phyloP scores from a whole-genome alignment of 1,140 invertebrate genomes.

The Drosophila willistoni region DNA sequence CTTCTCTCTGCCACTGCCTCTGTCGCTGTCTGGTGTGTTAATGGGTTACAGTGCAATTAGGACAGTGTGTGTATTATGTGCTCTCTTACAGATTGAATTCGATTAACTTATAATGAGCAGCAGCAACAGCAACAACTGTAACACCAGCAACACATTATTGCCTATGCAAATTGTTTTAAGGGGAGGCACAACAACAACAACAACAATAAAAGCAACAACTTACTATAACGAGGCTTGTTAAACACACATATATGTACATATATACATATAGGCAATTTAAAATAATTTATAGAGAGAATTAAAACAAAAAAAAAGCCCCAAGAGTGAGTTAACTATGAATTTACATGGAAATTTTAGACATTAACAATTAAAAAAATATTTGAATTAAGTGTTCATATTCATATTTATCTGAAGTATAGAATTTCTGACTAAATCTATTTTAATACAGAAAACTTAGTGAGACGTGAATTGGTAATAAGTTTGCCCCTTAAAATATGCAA shows the following conservation, averaged over 20 bases:
- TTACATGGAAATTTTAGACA: conserved; percentile 2
- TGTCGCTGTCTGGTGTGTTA: conserved; percentile 51
- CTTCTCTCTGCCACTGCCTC: not conserved
- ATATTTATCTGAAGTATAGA: too few species aligned
- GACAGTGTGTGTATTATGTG: conserved; percentile 46
- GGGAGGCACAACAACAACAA: not conserved
- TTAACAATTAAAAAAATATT: not conserved
- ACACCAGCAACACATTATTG: not conserved
- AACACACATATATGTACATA: not conserved
- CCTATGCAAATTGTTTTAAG: conserved; percentile 8
- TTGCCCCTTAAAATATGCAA: too few species aligned
- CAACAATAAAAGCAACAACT: not conserved
- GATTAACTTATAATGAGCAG: conserved; percentile 50
- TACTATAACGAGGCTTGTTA: conserved; percentile 3
- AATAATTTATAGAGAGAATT: conserved; percentile 4
- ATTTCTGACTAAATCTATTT: too few species aligned
- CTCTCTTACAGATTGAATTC: conserved; percentile 39
- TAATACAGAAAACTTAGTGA: too few species aligned
- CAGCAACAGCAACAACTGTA: not conserved
- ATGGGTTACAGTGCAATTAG: conserved; percentile 79
- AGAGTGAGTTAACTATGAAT: not conserved
- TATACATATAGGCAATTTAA: not conserved
- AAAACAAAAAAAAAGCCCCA: not conserved
- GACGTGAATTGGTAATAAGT: too few species aligned
- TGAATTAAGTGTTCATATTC: not conserved